These are phyloP conservation scores for Poeciliopsis presidionis DNA, from an alignment of 2,797 vertebrate species.

Conservation along the genomic window DNA sequence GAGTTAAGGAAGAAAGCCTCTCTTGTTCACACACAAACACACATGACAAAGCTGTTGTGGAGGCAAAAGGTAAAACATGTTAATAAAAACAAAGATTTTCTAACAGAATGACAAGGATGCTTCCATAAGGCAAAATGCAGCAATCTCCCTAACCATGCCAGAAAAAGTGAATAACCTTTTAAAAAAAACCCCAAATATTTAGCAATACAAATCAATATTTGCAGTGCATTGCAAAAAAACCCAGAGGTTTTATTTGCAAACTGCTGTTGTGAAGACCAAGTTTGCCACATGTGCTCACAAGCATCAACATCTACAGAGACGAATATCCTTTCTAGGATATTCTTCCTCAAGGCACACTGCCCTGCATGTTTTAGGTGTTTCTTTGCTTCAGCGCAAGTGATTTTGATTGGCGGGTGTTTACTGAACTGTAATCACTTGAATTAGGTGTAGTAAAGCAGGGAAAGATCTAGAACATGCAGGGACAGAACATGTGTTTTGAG, in stretches of 20 bases:
- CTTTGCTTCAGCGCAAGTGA: too few species aligned
- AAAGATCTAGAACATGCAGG: too few species aligned
- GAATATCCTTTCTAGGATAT: constrained; percentile 44
- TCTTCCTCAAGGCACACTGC: too few species aligned
- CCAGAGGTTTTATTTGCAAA: background rate
- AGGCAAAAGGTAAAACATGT: background rate
- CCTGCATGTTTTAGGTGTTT: too few species aligned
- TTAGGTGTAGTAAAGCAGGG: too few species aligned
- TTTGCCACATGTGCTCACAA: constrained; percentile 14
- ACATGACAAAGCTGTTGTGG: background rate
- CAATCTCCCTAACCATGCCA: background rate
- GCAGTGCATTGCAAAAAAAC: background rate
- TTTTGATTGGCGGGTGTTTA: too few species aligned
- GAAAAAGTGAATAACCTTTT: constrained; percentile 1
- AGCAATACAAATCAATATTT: background rate
- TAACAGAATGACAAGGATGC: background rate
- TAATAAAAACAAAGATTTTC: background rate
- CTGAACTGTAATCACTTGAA: too few species aligned
- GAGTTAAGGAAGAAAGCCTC: constrained; percentile 56
- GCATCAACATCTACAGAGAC: constrained; percentile 27
- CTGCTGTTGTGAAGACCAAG: constrained; percentile 6
- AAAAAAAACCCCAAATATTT: background rate
- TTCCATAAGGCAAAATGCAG: background rate
- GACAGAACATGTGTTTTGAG: too few species aligned
- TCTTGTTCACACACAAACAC: constrained; percentile 9